These are phyloP conservation scores for Microctenopoma lineatum DNA, from an alignment of 2,797 vertebrate species.

Conservation along the genomic window DNA sequence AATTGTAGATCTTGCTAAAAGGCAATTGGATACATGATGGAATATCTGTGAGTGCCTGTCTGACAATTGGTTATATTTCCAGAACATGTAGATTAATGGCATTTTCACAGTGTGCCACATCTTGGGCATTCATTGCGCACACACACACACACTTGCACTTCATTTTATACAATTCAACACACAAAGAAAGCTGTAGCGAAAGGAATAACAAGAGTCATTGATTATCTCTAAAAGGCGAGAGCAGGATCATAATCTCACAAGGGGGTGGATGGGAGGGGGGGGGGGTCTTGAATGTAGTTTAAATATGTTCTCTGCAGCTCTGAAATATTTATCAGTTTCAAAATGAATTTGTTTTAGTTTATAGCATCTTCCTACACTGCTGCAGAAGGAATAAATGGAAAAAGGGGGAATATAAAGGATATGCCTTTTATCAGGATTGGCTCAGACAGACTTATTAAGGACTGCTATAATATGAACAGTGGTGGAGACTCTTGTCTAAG, in stretches of 20 bases:
- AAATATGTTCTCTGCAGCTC: conserved; percentile 82
- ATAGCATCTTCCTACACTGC: conserved; percentile 65
- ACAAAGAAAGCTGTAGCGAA: conserved; percentile 65
- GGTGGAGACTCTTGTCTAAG: conserved; percentile 71
- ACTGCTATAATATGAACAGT: conserved; percentile 66
- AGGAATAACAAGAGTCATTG: conserved; percentile 84
- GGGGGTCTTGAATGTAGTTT: conserved; percentile 77
- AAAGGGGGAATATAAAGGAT: conserved; percentile 58
- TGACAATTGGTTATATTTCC: conserved; percentile 88
- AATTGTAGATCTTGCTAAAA: conserved; percentile 82
- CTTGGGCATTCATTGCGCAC: conserved; percentile 78
- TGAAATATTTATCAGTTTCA: conserved; percentile 85
- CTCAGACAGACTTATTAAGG: conserved; percentile 83
- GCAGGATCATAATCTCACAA: conserved; percentile 83
- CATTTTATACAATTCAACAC: conserved; percentile 75
- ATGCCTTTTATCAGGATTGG: conserved; percentile 82
- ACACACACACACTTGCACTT: conserved; percentile 44
- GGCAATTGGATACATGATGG: conserved; percentile 86
- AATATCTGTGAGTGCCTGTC: conserved; percentile 80
- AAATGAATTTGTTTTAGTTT: conserved; percentile 83
- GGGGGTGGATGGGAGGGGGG: conserved; percentile 53
- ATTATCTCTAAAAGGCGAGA: conserved; percentile 85
- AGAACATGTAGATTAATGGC: conserved; percentile 89
- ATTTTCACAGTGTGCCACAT: conserved; percentile 72
- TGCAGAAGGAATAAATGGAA: conserved; percentile 72